A percentile compares a stretch with the other conserved stretches of the same genome.
Evolutionary conservation across 2,113 vertebrate genomes (phyloP).

Genomic region (Gila orcuttii): DNA sequence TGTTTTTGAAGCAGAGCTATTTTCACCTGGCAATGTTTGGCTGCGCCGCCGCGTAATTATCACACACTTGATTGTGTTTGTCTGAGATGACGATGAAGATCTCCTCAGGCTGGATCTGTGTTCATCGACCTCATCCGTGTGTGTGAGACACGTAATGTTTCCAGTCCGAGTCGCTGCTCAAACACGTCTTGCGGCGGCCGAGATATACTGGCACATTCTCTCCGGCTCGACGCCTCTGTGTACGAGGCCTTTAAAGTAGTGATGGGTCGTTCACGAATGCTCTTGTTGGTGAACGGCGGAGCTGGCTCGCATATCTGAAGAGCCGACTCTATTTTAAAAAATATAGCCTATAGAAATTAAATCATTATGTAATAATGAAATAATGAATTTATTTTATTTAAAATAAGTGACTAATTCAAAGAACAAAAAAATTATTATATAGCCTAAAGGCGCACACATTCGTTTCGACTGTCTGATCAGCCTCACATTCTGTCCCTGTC

Average conservation of each 20-base stretch:
- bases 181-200: constrained; percentile 69
- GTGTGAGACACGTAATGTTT: constrained; percentile 65
- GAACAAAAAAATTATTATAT: too few relatives aligned
- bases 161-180: constrained; percentile 52
- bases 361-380: too few relatives aligned
- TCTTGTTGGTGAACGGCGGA: too few relatives aligned
- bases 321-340: too few relatives aligned
- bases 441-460: too few relatives aligned
- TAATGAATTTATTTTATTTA: too few relatives aligned
- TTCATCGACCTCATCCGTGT: not conserved
- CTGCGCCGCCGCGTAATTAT: constrained; percentile 65
- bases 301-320: too few relatives aligned
- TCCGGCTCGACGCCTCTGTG: not conserved
- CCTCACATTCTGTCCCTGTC: too few relatives aligned
- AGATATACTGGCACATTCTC: constrained; percentile 62
- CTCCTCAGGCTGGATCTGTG: constrained; percentile 8
- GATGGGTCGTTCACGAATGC: too few relatives aligned
- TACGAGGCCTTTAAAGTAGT: not conserved
- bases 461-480: too few relatives aligned
- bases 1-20: constrained; percentile 53
- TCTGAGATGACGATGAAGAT: constrained; percentile 35
- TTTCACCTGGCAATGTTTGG: constrained; percentile 68
- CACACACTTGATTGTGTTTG: constrained; percentile 53
- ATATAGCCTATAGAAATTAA: too few relatives aligned
- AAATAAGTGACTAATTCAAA: too few relatives aligned